Percentiles rank a stretch among this genome's conserved stretches.
Conservation (phyloP, 2,888 invertebrate genomes). For the Harpagoxenus sublaevis region DNA sequence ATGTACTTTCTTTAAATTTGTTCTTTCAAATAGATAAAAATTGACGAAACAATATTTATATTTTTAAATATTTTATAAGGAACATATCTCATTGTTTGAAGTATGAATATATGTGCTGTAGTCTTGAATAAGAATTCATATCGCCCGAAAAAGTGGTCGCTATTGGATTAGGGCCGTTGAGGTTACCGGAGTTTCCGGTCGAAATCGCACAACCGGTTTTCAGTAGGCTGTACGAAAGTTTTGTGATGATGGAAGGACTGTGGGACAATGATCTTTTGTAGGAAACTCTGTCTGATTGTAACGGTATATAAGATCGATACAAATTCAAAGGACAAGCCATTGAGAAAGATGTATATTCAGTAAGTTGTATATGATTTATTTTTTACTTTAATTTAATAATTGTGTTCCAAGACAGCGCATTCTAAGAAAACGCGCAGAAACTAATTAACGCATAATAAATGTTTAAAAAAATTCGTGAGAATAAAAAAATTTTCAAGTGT, state of each 20-base stretch:
- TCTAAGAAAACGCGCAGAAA: neutral
- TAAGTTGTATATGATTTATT: neutral
- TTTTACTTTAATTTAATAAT: neutral
- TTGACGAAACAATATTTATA: neutral
- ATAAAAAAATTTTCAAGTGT: neutral
- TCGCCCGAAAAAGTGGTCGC: neutral
- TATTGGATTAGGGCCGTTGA: conserved; percentile 1
- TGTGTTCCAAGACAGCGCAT: neutral
- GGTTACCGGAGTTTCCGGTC: conserved; percentile 36
- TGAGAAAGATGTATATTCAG: neutral
- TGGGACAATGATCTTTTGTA: conserved; percentile 35
- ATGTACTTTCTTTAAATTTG: neutral
- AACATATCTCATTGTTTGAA: neutral
- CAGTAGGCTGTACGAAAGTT: conserved; percentile 22
- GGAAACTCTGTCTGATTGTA: neutral
- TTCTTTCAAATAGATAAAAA: neutral
- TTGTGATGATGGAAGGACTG: conserved; percentile 16
- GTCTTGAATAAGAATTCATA: neutral
- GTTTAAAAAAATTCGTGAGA: neutral
- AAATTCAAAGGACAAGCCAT: neutral
- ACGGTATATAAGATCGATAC: conserved; percentile 11
- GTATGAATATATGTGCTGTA: neutral
- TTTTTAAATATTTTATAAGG: neutral
- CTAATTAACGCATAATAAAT: neutral
- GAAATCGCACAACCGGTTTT: conserved; percentile 44